These are phyloP conservation scores for Octodonta nipae DNA, from an alignment of 2,888 invertebrate genomes.

Conservation along the genomic window DNA sequence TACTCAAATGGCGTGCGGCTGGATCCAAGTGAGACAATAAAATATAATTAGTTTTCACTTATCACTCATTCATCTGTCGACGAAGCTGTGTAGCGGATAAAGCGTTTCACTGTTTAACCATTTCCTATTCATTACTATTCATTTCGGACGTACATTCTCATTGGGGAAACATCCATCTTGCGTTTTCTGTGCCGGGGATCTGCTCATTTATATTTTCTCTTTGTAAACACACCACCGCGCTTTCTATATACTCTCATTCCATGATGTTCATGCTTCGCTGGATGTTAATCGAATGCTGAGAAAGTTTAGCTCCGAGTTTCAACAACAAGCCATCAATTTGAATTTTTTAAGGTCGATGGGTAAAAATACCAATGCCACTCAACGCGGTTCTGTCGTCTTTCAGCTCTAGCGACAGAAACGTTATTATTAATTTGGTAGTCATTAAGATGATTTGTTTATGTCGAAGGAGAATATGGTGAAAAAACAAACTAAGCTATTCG, in stretches of 20 bases:
- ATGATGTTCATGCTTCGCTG: slow-evolving; percentile 1
- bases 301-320: slow-evolving; percentile 17
- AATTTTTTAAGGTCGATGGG: slow-evolving; percentile 12
- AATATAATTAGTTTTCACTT: slow-evolving; percentile 36
- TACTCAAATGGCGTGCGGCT: slow-evolving; percentile 31
- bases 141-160: too few species aligned
- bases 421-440: too few species aligned
- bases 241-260: slow-evolving; percentile 1
- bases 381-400: too few species aligned
- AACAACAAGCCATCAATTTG: slow-evolving; percentile 17
- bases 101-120: slow-evolving; percentile 33
- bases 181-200: too few species aligned
- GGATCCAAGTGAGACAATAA: slow-evolving; percentile 33
- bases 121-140: slow-evolving; percentile 36
- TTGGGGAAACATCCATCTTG: too few species aligned
- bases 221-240: neutral
- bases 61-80: slow-evolving; percentile 34
- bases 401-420: too few species aligned
- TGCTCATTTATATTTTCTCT: too few species aligned
- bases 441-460: too few species aligned
- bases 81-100: too few species aligned
- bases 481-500: too few species aligned
- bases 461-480: too few species aligned
- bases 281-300: slow-evolving; percentile 19
- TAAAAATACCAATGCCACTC: slow-evolving; percentile 14